Conservation (phyloP, 2,797 vertebrate species). For the Phylloscopus collybita region DNA sequence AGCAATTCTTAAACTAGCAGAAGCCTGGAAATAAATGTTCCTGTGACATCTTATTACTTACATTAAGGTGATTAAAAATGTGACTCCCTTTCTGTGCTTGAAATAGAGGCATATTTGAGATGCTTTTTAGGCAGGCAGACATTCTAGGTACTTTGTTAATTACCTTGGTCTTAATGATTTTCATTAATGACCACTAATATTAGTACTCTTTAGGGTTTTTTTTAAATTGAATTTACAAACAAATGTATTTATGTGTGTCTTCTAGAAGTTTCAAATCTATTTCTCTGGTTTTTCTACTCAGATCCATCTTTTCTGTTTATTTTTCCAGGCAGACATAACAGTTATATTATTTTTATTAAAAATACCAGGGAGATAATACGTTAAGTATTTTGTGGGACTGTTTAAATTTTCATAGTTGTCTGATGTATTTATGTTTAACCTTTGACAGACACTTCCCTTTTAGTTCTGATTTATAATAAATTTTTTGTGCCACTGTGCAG, state of each 20-base stretch:
- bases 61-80: conserved; percentile 11
- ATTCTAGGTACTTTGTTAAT: not conserved
- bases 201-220: not conserved
- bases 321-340: not conserved
- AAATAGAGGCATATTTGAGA: not conserved
- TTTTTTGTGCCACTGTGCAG: not conserved
- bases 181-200: not conserved
- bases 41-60: not conserved
- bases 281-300: not conserved
- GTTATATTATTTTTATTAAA: not conserved
- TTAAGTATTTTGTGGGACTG: not conserved
- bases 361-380: not conserved
- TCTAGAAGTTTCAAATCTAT: not conserved
- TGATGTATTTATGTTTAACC: not conserved
- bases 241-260: not conserved
- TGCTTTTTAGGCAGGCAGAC: not conserved
- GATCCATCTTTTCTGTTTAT: not conserved
- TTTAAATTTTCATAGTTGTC: conserved; percentile 8
- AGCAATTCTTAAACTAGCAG: not conserved
- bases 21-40: not conserved
- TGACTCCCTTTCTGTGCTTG: not conserved
- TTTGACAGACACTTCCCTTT: not conserved
- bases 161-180: not conserved
- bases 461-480: not conserved
- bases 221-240: not conserved